Base-by-base conservation (phyloP, 2,797 vertebrate genomes). In the Sebastes reedi region DNA sequence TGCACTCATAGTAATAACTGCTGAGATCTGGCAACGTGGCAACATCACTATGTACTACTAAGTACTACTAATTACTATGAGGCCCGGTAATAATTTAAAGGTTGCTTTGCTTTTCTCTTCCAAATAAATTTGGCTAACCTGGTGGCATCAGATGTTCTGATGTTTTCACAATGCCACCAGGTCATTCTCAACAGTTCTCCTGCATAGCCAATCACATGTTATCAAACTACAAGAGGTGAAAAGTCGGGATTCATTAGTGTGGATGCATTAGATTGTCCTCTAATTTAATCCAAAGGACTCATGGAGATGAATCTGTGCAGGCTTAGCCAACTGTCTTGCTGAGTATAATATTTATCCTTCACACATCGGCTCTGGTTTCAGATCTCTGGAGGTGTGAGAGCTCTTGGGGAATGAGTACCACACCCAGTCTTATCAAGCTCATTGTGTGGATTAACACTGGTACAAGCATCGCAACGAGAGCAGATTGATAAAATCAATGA, bases 281-380 rank as follows among this genome's bases (percentile, higher is more conserved):
- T 72, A 52, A 61, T 61, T 18, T 18, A 72, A 62, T 46, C 34
- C 25, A 72, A 24, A 52, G 56, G 52, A 20, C 39, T 16, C 29
- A 62, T 62, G 14, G 6, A 25, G 59, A 34, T 34, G 27, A 50
- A 24, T 62, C 39, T 34, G 42, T 62, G n/a, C n/a, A 24, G 32
- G 59, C 29, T 73, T 20, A 18, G 71, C 8, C 9, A 11, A 50
- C n/a, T 20, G 27, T 1, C 6, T 61, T 62, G 42, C 9, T 8
- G 42, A 52, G 58, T 50, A 32, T 61, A 22, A 72, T 30, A 50
- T 72, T 72, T 50, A 39, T 61, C 3, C 54, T 67, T 60, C 24
- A 60, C 62, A 54, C 62, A 54, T 73, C 39, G 14, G 56, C 58
- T 72, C 58, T 18, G 32, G 88, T 91, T 88, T 88, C 66, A 74